Conservation (phyloP, 1,140 invertebrate genomes). For the Bradynema listronoti region DNA sequence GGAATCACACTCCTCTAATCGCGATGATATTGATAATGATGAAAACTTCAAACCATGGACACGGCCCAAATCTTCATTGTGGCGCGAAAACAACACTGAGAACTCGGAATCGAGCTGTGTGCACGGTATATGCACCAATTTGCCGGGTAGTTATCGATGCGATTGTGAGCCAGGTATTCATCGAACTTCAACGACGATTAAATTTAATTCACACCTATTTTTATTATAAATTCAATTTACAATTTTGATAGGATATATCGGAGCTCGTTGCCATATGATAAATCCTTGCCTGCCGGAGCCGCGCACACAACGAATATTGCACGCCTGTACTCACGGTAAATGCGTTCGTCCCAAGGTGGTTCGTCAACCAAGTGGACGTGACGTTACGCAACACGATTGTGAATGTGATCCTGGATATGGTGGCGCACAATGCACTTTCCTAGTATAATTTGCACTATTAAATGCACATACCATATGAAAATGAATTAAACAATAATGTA, state of each 20-base stretch:
- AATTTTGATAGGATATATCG: slow-evolving; percentile 43
- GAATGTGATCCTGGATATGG: slow-evolving; percentile 43
- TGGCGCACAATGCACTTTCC: slow-evolving; percentile 41
- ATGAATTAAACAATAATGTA: slow-evolving; percentile 3
- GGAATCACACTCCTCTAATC: too few species aligned
- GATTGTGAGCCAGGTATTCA: slow-evolving; percentile 20
- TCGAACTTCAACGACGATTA: neutral
- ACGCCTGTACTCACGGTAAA: slow-evolving; percentile 49
- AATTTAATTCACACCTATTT: neutral
- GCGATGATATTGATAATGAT: too few species aligned
- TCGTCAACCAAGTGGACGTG: slow-evolving; percentile 10
- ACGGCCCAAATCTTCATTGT: too few species aligned
- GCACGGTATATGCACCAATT: slow-evolving; percentile 45
- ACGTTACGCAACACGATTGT: slow-evolving; percentile 48
- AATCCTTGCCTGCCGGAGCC: slow-evolving; percentile 43
- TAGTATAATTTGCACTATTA: slow-evolving; percentile 17
- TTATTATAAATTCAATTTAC: neutral
- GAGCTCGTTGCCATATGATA: slow-evolving; percentile 37
- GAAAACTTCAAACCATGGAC: too few species aligned
- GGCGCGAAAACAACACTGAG: too few species aligned
- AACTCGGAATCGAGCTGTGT: slow-evolving; percentile 31
- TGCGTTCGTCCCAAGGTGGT: slow-evolving; percentile 45
- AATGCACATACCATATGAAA: too few species aligned
- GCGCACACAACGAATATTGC: slow-evolving; percentile 44
- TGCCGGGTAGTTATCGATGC: slow-evolving; percentile 44